A percentile compares a stretch with the other conserved stretches of the same genome.
phyloP scores from a whole-genome alignment of 2,113 vertebrate species.

The Carlito syrichta region DNA sequence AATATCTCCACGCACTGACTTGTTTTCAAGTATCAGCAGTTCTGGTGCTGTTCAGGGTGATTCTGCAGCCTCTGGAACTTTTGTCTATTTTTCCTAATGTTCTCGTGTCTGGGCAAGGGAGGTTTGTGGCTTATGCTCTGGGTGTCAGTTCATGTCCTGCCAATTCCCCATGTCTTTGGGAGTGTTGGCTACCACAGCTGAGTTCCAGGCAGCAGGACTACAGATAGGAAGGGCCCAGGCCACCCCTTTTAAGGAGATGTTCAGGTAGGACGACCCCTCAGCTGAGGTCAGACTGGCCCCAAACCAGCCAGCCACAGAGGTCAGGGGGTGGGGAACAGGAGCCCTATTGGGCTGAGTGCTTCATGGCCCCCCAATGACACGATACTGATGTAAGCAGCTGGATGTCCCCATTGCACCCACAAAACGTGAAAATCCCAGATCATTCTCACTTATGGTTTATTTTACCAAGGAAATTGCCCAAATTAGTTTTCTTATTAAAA shows the following conservation, averaged over 20 bases:
- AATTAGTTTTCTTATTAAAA: conserved; percentile 10
- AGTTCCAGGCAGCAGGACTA: neutral
- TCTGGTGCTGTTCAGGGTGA: neutral
- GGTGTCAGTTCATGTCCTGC: neutral
- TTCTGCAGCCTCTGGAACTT: neutral
- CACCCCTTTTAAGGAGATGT: neutral
- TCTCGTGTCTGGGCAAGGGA: neutral
- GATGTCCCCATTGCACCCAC: neutral
- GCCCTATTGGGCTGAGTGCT: too few relatives aligned
- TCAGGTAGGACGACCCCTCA: neutral
- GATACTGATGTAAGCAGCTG: neutral
- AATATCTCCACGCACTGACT: neutral
- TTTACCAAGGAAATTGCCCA: neutral
- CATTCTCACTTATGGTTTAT: neutral
- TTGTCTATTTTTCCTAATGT: neutral
- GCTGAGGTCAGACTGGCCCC: neutral
- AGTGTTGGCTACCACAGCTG: neutral
- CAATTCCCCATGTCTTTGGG: neutral
- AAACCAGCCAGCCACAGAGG: neutral
- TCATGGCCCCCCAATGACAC: neutral
- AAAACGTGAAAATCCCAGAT: neutral
- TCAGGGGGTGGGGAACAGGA: neutral
- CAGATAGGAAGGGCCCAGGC: neutral
- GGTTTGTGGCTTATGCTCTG: neutral
- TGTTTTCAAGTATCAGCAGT: neutral